Base-by-base conservation (phyloP, 2,797 vertebrate genomes). In the Eulemur rubriventer region DNA sequence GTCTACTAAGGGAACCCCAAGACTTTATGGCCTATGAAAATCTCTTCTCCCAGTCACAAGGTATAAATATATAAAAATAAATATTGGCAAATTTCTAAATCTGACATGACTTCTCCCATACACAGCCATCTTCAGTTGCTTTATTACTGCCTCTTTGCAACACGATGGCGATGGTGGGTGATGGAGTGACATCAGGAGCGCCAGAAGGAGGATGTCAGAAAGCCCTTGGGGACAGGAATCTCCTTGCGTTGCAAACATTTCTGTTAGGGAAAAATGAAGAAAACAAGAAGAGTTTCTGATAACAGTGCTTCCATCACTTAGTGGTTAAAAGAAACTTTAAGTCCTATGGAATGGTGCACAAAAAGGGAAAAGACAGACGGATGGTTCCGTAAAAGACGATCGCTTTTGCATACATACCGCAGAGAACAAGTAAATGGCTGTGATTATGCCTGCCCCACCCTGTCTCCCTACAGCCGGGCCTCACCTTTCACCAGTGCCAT, bases 171-270 rank as follows among this genome's bases (percentile, higher is more conserved):
- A 50, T 0, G 4, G 46, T 35, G 22, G 91, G n/a, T 28, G 72
- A 61, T 0, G 6, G 13, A 69, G 28, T 18, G 35, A 38, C 65
- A 33, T 99, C 98, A 99, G 46, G 98, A 98, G 83, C 98, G 99
- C 99, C 99, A 99, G 98, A 99, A 99, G 43, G 97, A 93, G 13
- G 99, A 75, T 30, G 96, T 98, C 96, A 99, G 98, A 95, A 99
- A 98, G 0, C 99, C 99, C 97, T 99, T 99, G 22, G 99, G 99
- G 1, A 99, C 93, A 13, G 98, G 98, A 95, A 99, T 99, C 95
- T 99, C 99, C 96, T 98, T 98, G 75, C 87, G 98, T 95, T 98
- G 98, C 84, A 99, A 97, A 52, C 99, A 99, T 41, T 98, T 98
- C 99, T 99, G 85, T 16, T 35, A 80, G 81, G 89, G 35, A 97